Evolutionary conservation across 2,113 vertebrate species (phyloP).

Genomic region (Ancistrus triradiatus): DNA sequence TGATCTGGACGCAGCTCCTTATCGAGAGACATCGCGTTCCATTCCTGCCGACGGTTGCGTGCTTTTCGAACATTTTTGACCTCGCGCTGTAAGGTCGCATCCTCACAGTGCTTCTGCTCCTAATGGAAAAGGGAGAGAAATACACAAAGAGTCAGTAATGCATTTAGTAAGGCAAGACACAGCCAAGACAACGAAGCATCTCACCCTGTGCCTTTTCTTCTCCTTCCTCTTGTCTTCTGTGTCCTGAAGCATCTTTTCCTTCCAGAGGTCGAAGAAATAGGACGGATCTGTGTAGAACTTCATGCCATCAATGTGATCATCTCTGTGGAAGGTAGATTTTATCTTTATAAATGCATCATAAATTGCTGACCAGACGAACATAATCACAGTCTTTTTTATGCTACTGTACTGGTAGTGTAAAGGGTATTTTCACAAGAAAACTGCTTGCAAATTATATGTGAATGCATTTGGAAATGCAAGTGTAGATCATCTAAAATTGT

Average conservation of each 20-base stretch:
- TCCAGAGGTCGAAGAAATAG: slow-evolving; percentile 98
- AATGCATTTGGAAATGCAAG: too few relatives aligned
- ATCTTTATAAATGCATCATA: too few relatives aligned
- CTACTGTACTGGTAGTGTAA: too few relatives aligned
- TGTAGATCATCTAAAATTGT: too few relatives aligned
- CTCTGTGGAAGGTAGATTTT: slow-evolving; percentile 76
- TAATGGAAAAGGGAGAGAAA: slow-evolving; percentile 49
- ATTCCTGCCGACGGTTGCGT: slow-evolving; percentile 90
- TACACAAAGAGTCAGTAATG: not conserved
- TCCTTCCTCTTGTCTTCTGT: slow-evolving; percentile 94
- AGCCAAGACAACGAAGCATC: not conserved
- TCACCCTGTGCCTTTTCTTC: slow-evolving; percentile 63
- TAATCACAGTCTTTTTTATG: too few relatives aligned
- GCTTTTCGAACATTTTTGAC: slow-evolving; percentile 96
- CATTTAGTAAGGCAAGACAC: not conserved
- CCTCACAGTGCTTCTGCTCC: slow-evolving; percentile 88
- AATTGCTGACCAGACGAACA: too few relatives aligned
- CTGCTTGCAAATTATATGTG: too few relatives aligned
- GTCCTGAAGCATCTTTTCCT: slow-evolving; percentile 96
- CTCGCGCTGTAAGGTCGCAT: slow-evolving; percentile 84
- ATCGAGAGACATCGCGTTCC: slow-evolving; percentile 96
- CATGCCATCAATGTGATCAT: slow-evolving; percentile 87
- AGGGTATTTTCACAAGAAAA: too few relatives aligned
- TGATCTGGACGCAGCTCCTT: slow-evolving; percentile 92
- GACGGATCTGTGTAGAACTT: slow-evolving; percentile 95